A percentile compares a stretch with the other conserved stretches of the same genome.
These are phyloP conservation scores for Lasiommata megera DNA, from an alignment of 2,888 invertebrate genomes.

Conservation along the genomic window DNA sequence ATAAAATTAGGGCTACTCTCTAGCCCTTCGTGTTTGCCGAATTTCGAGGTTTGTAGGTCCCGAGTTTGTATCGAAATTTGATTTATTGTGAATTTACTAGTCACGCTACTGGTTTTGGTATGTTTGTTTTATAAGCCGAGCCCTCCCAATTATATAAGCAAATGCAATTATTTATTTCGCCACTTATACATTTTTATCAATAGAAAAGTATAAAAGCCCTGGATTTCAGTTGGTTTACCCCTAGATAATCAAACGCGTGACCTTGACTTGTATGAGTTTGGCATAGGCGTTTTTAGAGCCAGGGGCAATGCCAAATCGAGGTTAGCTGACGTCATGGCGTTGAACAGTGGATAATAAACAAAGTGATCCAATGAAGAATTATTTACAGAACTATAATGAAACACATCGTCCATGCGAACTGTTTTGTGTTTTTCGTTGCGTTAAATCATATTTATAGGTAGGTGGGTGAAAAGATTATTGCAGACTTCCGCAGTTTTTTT, in stretches of 20 bases:
- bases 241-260: background rate
- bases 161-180: background rate
- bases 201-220: too few species aligned
- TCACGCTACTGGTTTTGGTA: background rate
- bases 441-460: background rate
- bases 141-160: background rate
- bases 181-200: too few species aligned
- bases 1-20: background rate
- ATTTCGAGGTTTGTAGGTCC: background rate
- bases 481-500: too few species aligned
- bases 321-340: background rate
- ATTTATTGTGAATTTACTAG: background rate
- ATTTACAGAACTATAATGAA: background rate
- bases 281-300: background rate
- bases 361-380: background rate
- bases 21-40: background rate
- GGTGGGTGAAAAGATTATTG: too few species aligned
- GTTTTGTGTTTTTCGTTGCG: background rate
- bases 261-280: conserved; percentile 9
- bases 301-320: conserved; percentile 8
- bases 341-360: background rate
- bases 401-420: background rate
- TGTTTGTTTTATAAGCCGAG: conserved; percentile 6
- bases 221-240: background rate
- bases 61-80: background rate